These are phyloP conservation scores for Willowsia nigromaculata DNA, from an alignment of 2,888 invertebrate genomes.

Conservation along the genomic window DNA sequence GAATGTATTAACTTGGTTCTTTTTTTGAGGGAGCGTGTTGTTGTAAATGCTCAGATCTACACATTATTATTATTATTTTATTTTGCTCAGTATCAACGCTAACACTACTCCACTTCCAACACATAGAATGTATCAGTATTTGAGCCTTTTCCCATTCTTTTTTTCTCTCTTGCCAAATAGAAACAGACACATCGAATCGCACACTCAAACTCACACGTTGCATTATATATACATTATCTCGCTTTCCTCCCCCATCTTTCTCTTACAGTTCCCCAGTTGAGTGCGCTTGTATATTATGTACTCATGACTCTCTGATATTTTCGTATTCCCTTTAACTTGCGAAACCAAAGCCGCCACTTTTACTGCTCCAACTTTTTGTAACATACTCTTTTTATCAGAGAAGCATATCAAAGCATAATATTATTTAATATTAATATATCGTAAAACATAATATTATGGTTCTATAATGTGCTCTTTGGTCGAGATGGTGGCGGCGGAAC, in stretches of 20 bases:
- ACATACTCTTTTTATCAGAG: neutral
- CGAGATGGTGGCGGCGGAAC: neutral
- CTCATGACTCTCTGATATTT: neutral
- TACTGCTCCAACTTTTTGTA: neutral
- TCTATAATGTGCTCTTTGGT: slow-evolving; percentile 14
- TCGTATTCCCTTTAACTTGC: neutral
- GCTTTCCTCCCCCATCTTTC: neutral
- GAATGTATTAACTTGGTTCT: neutral
- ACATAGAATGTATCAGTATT: neutral
- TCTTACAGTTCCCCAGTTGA: no score
- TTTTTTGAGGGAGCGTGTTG: neutral
- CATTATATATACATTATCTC: slow-evolving; percentile 1
- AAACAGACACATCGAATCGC: slow-evolving; percentile 3
- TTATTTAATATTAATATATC: slow-evolving; percentile 35
- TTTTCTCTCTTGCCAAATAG: neutral
- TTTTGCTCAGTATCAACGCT: slow-evolving; percentile 5
- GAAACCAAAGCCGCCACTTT: slow-evolving; percentile 3
- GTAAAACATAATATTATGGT: slow-evolving; percentile 23
- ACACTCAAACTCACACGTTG: neutral
- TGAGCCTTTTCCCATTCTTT: neutral
- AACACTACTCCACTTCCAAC: neutral
- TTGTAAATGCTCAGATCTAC: slow-evolving; percentile 10
- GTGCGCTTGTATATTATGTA: neutral
- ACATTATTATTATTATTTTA: slow-evolving; percentile 18
- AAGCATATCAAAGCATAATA: slow-evolving; percentile 11